A percentile compares a stretch with the other conserved stretches of the same genome.
Conservation (phyloP, 2,797 vertebrate species). For the Novumbra hubbsi region DNA sequence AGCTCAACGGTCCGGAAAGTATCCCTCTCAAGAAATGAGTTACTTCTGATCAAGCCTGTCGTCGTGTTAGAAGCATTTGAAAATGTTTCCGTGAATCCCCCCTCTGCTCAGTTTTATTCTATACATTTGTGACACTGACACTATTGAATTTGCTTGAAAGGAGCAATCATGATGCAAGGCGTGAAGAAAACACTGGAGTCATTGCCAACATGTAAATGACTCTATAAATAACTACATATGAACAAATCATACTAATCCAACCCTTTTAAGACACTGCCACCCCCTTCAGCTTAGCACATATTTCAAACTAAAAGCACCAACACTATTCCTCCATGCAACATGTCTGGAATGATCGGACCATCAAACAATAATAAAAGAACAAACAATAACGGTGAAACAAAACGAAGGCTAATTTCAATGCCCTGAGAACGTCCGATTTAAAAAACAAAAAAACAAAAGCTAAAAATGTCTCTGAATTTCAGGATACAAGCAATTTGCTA, state of each 20-base stretch:
- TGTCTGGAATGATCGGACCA: neutral
- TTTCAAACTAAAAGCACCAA: neutral
- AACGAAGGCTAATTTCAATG: neutral
- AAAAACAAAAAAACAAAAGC: neutral
- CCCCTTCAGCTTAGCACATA: no score
- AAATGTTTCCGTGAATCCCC: neutral
- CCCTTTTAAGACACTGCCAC: no score
- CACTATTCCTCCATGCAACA: neutral
- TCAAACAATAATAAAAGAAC: neutral
- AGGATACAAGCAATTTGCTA: neutral
- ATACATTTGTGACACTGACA: neutral
- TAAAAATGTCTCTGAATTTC: conserved; percentile 3
- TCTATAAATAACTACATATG: neutral
- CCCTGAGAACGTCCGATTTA: neutral
- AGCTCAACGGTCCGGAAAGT: neutral
- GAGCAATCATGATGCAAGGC: neutral
- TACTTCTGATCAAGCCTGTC: neutral
- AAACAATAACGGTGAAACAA: neutral
- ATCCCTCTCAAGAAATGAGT: neutral
- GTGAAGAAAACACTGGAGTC: neutral
- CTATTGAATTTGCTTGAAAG: neutral
- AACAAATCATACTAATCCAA: neutral
- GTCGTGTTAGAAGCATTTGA: neutral
- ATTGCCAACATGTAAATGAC: neutral
- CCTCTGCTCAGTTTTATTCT: neutral